These are phyloP conservation scores for Mustela lutreola DNA, from an alignment of 2,113 vertebrate species.

Conservation along the genomic window DNA sequence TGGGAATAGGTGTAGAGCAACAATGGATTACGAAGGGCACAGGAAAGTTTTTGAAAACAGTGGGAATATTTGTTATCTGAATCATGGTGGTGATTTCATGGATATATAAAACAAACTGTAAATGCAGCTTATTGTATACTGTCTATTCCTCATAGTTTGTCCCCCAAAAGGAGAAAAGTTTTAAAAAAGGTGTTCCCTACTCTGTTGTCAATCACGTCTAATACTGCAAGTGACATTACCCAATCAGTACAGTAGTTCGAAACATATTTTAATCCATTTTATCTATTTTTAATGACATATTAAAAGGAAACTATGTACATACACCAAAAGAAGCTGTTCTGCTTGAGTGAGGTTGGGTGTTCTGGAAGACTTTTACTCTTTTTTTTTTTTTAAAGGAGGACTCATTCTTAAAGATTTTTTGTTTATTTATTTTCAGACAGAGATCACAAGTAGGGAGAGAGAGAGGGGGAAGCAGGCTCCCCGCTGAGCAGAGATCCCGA, in stretches of 20 bases:
- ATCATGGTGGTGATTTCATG: neutral
- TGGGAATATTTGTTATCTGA: neutral
- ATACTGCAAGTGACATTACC: neutral
- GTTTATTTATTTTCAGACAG: too few species aligned
- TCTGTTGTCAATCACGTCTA: neutral
- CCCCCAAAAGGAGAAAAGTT: neutral
- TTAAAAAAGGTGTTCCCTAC: neutral
- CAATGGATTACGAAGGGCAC: neutral
- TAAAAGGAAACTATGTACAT: neutral
- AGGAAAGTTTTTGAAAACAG: neutral
- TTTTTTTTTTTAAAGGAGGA: too few species aligned
- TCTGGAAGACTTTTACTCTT: neutral
- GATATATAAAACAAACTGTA: neutral
- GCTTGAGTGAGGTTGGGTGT: neutral
- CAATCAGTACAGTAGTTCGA: neutral
- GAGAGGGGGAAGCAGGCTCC: too few species aligned
- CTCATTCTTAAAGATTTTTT: too few species aligned
- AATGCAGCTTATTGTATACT: neutral
- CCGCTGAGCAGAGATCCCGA: too few species aligned
- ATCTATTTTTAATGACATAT: neutral
- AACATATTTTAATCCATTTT: neutral
- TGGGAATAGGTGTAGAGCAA: neutral
- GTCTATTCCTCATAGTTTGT: neutral
- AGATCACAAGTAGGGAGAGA: too few species aligned
- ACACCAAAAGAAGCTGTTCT: neutral